Conservation (phyloP, 2,797 vertebrate genomes). For the Uromys caudimaculatus region DNA sequence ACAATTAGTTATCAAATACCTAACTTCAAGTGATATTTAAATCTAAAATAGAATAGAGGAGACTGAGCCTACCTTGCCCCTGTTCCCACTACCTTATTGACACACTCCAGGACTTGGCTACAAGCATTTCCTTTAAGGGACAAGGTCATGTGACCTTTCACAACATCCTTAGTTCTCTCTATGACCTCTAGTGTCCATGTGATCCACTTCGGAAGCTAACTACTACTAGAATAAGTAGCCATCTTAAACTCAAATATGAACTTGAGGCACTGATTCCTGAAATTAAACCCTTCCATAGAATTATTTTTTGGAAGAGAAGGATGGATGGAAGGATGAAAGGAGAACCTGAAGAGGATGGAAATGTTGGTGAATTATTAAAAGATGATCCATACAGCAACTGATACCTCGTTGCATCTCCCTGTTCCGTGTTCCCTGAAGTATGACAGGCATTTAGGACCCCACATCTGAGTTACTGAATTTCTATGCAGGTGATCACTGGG, state of each 20-base stretch:
- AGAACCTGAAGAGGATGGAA: background rate
- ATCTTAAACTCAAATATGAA: slow-evolving; percentile 36
- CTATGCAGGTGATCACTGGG: background rate
- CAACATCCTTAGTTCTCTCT: background rate
- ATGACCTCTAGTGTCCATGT: background rate
- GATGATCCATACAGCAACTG: background rate
- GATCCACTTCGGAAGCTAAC: background rate
- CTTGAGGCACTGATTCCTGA: background rate
- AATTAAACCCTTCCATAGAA: background rate
- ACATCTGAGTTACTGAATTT: background rate
- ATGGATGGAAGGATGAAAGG: background rate
- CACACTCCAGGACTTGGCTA: background rate
- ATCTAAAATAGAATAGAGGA: background rate
- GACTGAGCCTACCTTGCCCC: background rate
- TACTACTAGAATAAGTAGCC: background rate
- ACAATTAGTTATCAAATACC: background rate
- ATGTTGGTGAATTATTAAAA: background rate
- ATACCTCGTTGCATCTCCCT: background rate
- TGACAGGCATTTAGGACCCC: background rate
- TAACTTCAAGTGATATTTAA: background rate
- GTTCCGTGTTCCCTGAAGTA: background rate
- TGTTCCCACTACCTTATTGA: background rate
- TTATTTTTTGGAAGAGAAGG: background rate
- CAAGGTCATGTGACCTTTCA: background rate
- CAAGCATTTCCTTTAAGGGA: background rate